A percentile compares a stretch with the other conserved stretches of the same genome.
Evolutionary conservation across 92 coral and sea anemone genomes (phyloP).

Genomic region (Diadumene lineata): DNA sequence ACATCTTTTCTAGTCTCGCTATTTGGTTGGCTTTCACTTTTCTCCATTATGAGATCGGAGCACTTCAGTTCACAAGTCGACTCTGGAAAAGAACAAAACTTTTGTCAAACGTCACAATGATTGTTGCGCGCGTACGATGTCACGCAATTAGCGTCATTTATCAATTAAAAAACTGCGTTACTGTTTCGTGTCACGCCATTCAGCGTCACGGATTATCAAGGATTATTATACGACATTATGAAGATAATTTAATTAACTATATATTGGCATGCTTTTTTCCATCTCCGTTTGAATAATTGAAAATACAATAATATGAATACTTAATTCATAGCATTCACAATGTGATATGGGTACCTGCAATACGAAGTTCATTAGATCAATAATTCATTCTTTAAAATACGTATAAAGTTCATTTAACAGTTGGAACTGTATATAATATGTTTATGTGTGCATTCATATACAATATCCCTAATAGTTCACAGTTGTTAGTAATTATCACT

Average conservation of each 20-base stretch:
- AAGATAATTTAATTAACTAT: background rate
- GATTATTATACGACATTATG: background rate
- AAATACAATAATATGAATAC: too few species aligned
- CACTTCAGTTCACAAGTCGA: background rate
- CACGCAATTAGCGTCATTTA: background rate
- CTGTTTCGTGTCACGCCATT: background rate
- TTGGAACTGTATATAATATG: background rate
- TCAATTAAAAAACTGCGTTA: background rate
- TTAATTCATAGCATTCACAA: too few species aligned
- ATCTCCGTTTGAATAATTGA: background rate
- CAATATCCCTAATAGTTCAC: background rate
- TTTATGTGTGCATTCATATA: background rate
- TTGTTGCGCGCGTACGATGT: constrained; percentile 4
- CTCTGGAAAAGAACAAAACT: background rate
- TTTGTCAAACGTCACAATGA: constrained; percentile 25
- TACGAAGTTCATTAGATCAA: too few species aligned
- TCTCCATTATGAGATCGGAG: background rate
- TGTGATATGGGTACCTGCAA: too few species aligned
- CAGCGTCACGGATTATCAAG: background rate
- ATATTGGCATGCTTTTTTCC: background rate
- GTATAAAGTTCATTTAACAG: background rate
- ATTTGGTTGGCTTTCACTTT: constrained; percentile 21
- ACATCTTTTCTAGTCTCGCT: constrained; percentile 51
- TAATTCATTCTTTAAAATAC: background rate
- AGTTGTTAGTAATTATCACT: constrained; percentile 1